Evolutionary conservation across 2,113 vertebrate species (phyloP), one percentile per base, ranked within the genome.

Genomic region (Amazona guildingii): DNA sequence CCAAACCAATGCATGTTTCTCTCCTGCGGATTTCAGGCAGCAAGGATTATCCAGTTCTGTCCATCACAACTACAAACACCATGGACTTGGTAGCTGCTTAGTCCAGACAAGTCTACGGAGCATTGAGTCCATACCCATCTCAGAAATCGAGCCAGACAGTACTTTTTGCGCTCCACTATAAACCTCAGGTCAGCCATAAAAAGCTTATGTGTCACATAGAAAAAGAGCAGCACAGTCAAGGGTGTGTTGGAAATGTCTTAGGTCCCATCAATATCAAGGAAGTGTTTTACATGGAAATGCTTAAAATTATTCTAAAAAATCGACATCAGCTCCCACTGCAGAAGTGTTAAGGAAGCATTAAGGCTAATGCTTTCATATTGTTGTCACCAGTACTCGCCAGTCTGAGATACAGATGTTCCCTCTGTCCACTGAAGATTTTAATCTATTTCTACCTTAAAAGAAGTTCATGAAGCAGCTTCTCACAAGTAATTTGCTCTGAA

Each of bases 321-420:
- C 46, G 17, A 51, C 4, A 4, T 10, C 43, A 76, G 7, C 25
- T 79, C 54, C 33, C 0, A 0, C 33, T 55, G 35, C 29, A 43
- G 48, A 72, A 76, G 37, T 37, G 37, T 37, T 37, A 37, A 37
- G 37, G 37, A 37, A 37, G 37, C 37, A 37, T 37, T 37, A 76
- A 90, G 10, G 17, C 49, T 69, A 29, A 21, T 52, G 29, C 35
- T 90, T 83, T 73, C 44, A 27, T 74, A 11, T 29, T 13, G 3
- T 27, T 57, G 52, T 49, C 49, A 73, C 24, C 18, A 44, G 24
- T 49, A 21, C 16, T 24, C 59, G 25, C 33, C 46, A 46, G 44
- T 51, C 67, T 43, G 23, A 63, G 23, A 48, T 9, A 33, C 9
- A 88, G 68, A 43, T 2, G 0, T 0, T 0, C 19, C 7, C 10